Evolutionary conservation across 2,113 vertebrate species (phyloP).

Genomic region (Excalfactoria chinensis): DNA sequence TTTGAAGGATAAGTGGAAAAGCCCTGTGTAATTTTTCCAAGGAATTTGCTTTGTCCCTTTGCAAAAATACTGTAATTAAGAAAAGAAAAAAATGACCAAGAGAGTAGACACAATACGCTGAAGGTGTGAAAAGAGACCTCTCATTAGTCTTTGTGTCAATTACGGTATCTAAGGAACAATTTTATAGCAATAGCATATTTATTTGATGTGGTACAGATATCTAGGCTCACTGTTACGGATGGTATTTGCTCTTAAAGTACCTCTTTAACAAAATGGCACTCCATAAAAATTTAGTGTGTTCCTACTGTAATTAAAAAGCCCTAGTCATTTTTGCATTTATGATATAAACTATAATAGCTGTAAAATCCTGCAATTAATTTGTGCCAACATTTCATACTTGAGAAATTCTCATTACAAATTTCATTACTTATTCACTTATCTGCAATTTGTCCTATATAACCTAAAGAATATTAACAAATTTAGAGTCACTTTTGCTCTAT

Average conservation of each 20-base stretch:
- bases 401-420: slow-evolving; percentile 88
- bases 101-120: slow-evolving; percentile 63
- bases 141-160: slow-evolving; percentile 79
- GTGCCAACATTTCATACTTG: slow-evolving; percentile 85
- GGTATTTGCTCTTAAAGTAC: slow-evolving; percentile 77
- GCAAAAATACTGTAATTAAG: slow-evolving; percentile 52
- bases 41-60: slow-evolving; percentile 66
- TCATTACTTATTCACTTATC: slow-evolving; percentile 88
- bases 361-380: slow-evolving; percentile 85
- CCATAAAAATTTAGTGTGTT: slow-evolving; percentile 86
- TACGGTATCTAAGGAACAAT: slow-evolving; percentile 77
- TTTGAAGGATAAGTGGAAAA: slow-evolving; percentile 76
- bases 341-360: slow-evolving; percentile 86
- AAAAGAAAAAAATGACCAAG: slow-evolving; percentile 61
- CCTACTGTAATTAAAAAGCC: slow-evolving; percentile 85
- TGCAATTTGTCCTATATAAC: slow-evolving; percentile 85
- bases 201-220: slow-evolving; percentile 80
- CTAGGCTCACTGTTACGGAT: slow-evolving; percentile 65
- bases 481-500: slow-evolving; percentile 83
- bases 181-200: slow-evolving; percentile 78
- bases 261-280: slow-evolving; percentile 86
- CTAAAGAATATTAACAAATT: slow-evolving; percentile 87
- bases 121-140: slow-evolving; percentile 73
- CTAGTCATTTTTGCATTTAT: slow-evolving; percentile 84
- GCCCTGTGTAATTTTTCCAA: slow-evolving; percentile 62